Conservation (phyloP, 2,113 vertebrate species). For the Ailuropoda melanoleuca region DNA sequence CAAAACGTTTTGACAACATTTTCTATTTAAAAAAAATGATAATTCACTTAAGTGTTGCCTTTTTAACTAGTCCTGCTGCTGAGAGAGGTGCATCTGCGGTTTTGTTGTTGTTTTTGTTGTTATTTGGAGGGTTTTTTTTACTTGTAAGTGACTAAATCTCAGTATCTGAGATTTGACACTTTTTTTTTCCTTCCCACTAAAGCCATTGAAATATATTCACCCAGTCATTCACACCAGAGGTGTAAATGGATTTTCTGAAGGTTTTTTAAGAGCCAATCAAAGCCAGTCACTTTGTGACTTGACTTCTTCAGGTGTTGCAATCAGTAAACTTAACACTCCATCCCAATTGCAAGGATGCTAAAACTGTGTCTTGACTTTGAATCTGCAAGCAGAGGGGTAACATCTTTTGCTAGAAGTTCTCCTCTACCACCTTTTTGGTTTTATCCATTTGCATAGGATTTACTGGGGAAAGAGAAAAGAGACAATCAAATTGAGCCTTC, state of each 20-base stretch:
- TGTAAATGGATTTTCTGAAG: constrained; percentile 88
- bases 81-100: constrained; percentile 82
- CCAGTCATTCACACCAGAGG: constrained; percentile 84
- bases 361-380: constrained; percentile 83
- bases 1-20: not conserved
- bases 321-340: constrained; percentile 73
- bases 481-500: constrained; percentile 22
- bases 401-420: constrained; percentile 75
- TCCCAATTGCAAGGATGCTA: constrained; percentile 78
- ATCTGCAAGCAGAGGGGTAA: constrained; percentile 73
- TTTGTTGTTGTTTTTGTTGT: constrained; percentile 61
- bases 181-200: constrained; percentile 72
- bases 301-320: constrained; percentile 79
- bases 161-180: not conserved
- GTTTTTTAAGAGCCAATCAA: constrained; percentile 80
- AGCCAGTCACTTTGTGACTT: constrained; percentile 81
- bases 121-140: constrained; percentile 51
- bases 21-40: not conserved
- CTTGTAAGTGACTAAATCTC: constrained; percentile 47
- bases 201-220: constrained; percentile 83
- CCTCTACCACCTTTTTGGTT: constrained; percentile 72
- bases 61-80: constrained; percentile 41
- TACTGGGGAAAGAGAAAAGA: constrained; percentile 67
- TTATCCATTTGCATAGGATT: constrained; percentile 67
- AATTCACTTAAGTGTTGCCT: constrained; percentile 50